phyloP scores from a whole-genome alignment of 2,113 vertebrate species.

The Hipposideros armiger region DNA sequence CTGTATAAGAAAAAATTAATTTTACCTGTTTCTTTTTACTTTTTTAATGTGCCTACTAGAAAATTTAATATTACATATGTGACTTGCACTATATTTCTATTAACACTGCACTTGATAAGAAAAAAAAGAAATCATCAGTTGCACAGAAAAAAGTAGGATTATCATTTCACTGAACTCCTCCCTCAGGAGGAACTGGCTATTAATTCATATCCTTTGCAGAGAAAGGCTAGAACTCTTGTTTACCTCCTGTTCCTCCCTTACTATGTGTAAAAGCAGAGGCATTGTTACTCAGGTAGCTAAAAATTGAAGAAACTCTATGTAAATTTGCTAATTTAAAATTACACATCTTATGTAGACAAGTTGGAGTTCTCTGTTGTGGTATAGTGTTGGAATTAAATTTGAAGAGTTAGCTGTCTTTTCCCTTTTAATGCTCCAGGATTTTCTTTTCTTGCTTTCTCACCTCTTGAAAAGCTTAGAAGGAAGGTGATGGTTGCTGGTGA shows the following conservation, averaged over 20 bases:
- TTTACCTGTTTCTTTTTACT: background rate
- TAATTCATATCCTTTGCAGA: background rate
- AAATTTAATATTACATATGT: conserved; percentile 15
- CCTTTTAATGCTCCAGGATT: conserved; percentile 6
- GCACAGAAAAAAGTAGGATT: conserved; percentile 4
- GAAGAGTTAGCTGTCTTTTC: conserved; percentile 39
- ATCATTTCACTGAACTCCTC: background rate
- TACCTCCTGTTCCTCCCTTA: background rate
- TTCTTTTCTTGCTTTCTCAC: conserved; percentile 4
- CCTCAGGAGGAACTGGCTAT: background rate
- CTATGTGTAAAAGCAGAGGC: background rate
- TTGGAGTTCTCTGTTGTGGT: background rate
- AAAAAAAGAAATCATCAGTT: conserved; percentile 25
- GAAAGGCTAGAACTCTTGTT: background rate
- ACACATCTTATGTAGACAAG: background rate
- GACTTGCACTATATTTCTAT: background rate
- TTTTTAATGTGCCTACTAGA: background rate
- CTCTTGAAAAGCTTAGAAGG: background rate
- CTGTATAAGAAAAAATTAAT: background rate
- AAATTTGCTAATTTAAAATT: conserved; percentile 25
- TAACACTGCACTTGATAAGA: background rate
- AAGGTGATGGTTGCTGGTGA: background rate
- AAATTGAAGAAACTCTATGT: background rate
- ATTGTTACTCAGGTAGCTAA: background rate
- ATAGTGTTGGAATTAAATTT: conserved; percentile 52